These are phyloP conservation scores for Apodemus sylvaticus DNA, from an alignment of 2,113 vertebrate species.

Conservation along the genomic window DNA sequence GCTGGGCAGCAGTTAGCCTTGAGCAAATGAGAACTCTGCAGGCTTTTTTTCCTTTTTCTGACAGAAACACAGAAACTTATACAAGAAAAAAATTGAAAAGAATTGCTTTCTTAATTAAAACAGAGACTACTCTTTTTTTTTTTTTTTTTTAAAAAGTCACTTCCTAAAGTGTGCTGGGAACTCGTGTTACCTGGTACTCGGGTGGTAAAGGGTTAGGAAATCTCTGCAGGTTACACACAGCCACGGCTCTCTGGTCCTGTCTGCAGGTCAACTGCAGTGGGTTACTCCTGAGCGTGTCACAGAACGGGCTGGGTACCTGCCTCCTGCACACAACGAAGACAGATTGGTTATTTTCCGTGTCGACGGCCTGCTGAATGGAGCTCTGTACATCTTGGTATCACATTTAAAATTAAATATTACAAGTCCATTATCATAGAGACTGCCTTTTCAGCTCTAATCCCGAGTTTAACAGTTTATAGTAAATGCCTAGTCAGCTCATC, in stretches of 20 bases:
- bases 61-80: background rate
- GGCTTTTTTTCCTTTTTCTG: background rate
- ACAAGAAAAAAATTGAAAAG: constrained; percentile 2
- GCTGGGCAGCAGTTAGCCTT: background rate
- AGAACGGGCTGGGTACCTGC: constrained; percentile 90
- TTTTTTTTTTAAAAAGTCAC: background rate
- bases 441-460: background rate
- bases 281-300: constrained; percentile 92
- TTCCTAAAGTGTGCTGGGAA: constrained; percentile 12
- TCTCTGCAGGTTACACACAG: constrained; percentile 97
- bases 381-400: background rate
- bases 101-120: constrained; percentile 46
- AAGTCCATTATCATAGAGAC: background rate
- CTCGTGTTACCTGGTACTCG: constrained; percentile 93
- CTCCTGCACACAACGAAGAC: constrained; percentile 83
- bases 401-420: background rate
- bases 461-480: background rate
- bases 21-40: constrained; percentile 7
- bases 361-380: background rate
- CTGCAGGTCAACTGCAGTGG: constrained; percentile 96
- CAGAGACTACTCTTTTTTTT: background rate
- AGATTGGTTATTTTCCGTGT: background rate
- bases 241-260: constrained; percentile 98
- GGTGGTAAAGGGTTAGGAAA: constrained; percentile 90
- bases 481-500: background rate